Evolutionary conservation across 1,140 invertebrate genomes (phyloP), one percentile per base, ranked within the genome.

Genomic region (Xylocopa sonorina): DNA sequence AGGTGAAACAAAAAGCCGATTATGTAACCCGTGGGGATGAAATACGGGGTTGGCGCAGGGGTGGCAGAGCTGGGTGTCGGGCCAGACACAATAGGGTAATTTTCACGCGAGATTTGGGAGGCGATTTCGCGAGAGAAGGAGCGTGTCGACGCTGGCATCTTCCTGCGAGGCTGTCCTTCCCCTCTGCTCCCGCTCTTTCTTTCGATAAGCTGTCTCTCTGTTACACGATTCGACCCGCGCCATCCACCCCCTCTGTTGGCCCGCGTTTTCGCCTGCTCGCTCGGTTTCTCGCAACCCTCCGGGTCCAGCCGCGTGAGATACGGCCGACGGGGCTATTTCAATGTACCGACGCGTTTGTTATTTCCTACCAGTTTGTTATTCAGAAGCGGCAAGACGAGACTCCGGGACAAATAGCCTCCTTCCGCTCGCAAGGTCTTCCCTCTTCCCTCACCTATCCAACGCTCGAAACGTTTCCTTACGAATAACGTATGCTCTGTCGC

Each of bases 81-180:
- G 63, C 71, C 68, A 64, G 79, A 82, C 80, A 92, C 91, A 93
- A 93, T 93, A 90, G 92, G 92, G 91, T 92, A 92, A 93, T 93
- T 92, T 92, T 93, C 92, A 92, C 92, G 92, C 91, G 91, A 92
- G 92, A 92, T 93, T 93, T 93, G 92, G 88, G 88, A 91, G 90
- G 91, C 90, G 91, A 92, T 92, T 89, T 91, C 84, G 88, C 88
- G 89, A 84, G 85, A 90, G 86, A 89, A 85, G 80, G 51, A 82
- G 63, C 51, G 69, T 64, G 10, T 48, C 46, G 48, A 55, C 64
- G n/a, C n/a, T 12, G 21, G 60, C 55, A 66, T 73, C 76, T 79
- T 83, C 43, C 63, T 48, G 34, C 5, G 63, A 14, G 2, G 12
- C 16, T n/a, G n/a, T n/a, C 38, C 43, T 68, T 10, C 80, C 71